Evolutionary conservation across 1,140 invertebrate genomes (phyloP), one percentile per base, ranked within the genome.

Genomic region (Eubasilissa regina): DNA sequence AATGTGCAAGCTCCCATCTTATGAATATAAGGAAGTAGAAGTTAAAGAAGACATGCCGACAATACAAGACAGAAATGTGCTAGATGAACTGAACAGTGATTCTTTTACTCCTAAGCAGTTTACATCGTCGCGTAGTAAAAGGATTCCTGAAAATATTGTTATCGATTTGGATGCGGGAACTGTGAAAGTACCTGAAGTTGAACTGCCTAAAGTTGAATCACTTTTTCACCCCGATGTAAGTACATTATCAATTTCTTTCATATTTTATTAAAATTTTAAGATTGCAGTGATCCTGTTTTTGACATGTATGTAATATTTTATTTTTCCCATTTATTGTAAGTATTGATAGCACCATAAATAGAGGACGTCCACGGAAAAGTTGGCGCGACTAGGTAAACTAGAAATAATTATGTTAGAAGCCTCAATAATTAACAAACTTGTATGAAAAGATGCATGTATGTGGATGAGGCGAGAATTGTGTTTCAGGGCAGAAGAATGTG

Each of bases 11-110:
- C 85, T 89, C 79, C 88, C 89, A 19, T 87, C 87, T 10, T 89
- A 88, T 83, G 87, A 88, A 72, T 88, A 87, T 55, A 88, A 88
- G 73, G 87, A 89, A 53, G 85, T 88, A 0, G 85, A 86, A 82
- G 77, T 89, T 6, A 89, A 88, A 82, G 89, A 88, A 83, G 88
- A 89, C 44, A 89, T 89, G 88, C 89, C 89, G 0, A 89, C 88
- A 62, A 89, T 89, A 77, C 87, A 89, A 80, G 89, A 89, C 56
- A 85, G 88, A 60, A 89, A 89, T 76, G 81, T 89, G 11, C 75
- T 89, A 6, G 86, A 85, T 43, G 89, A 89, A 81, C 79, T 89
- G 8, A 89, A 89, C 75, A 87, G 82, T 85, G 88, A 89, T 25
- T 83, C 84, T 1, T 89, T 89, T 84, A 81, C 86, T 11, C 88